Evolutionary conservation across 2,888 invertebrate genomes (phyloP), one percentile per base, ranked within the genome.

Genomic region (Oscheius myriophilus): DNA sequence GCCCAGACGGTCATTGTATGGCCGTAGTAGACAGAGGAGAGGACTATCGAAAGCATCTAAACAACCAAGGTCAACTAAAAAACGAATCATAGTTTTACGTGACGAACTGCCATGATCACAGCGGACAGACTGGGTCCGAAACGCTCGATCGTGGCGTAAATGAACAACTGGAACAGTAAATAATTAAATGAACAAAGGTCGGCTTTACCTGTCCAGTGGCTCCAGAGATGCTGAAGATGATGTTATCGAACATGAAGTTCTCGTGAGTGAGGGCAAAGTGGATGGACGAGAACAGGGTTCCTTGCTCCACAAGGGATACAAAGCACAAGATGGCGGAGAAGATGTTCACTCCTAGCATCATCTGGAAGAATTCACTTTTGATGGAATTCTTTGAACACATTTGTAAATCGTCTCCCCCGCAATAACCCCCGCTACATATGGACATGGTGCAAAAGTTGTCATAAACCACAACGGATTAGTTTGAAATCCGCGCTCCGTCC

Each of bases 81-180:
- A 25, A 12, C 16, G 53, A 4, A n/a, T n/a, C n/a, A n/a, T n/a
- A n/a, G n/a, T n/a, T n/a, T n/a, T 62, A 81, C 80, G 75, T 81
- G 95, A 80, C 98, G 89, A 68, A 96, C 91, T 3, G 97, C 98
- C 94, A 98, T 98, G 84, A 98, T 96, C 82, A 97, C 95, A 54
- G 95, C 93, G 90, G 99, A 98, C 39, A 95, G 92, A 73, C 97
- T 93, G 63, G 98, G 92, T 12, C 98, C 98, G 89, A 97, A 98
- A 80, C 91, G 91, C 43, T 93, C 91, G 84, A 98, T 95, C 52
- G 97, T 98, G 87, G 92, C 92, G 89, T 94, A 99, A 87, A 98
- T 96, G 88, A 97, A 94, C 84, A 98, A 89, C 89, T 98, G 96
- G 0, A 87, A n/a, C n/a, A n/a, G n/a, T n/a, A n/a, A n/a, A n/a